These are phyloP conservation scores for Helleia helle DNA, from an alignment of 2,888 invertebrate genomes.

Conservation along the genomic window DNA sequence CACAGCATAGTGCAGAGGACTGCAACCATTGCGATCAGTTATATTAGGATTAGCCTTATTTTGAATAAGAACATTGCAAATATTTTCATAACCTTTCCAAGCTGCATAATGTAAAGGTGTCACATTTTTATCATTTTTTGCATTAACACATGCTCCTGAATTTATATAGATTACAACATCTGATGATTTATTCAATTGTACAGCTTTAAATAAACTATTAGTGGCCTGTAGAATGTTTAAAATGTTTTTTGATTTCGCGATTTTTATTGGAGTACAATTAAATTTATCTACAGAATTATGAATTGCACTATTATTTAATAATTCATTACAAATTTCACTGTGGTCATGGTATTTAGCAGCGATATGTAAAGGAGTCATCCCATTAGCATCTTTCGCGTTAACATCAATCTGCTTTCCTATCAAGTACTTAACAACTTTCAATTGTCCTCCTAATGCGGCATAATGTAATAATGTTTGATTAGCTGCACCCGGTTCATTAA, in stretches of 20 bases:
- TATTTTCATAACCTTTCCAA: slow-evolving; percentile 1
- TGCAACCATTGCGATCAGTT: not conserved
- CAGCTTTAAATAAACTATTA: slow-evolving; percentile 1
- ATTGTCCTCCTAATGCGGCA: not conserved
- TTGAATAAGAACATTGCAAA: not conserved
- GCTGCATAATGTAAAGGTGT: slow-evolving; percentile 4
- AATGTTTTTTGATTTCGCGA: not conserved
- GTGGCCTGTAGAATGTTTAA: not conserved
- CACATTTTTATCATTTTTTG: not conserved
- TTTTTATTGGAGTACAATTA: not conserved
- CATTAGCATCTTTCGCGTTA: not conserved
- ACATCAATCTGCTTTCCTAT: not conserved
- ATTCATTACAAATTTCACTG: not conserved
- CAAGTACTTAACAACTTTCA: not conserved
- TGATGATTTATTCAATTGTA: not conserved
- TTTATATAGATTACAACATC: not conserved
- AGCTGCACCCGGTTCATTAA: slow-evolving; percentile 1
- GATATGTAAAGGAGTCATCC: not conserved
- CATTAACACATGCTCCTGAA: not conserved
- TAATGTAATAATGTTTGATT: slow-evolving; percentile 4
- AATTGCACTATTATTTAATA: not conserved
- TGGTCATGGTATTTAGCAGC: not conserved
- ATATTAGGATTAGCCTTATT: slow-evolving; percentile 4
- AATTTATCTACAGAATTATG: slow-evolving; percentile 1
- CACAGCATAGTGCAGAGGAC: not conserved